These are phyloP conservation scores for Apoda limacodes DNA, from an alignment of 2,888 invertebrate species.

Conservation along the genomic window DNA sequence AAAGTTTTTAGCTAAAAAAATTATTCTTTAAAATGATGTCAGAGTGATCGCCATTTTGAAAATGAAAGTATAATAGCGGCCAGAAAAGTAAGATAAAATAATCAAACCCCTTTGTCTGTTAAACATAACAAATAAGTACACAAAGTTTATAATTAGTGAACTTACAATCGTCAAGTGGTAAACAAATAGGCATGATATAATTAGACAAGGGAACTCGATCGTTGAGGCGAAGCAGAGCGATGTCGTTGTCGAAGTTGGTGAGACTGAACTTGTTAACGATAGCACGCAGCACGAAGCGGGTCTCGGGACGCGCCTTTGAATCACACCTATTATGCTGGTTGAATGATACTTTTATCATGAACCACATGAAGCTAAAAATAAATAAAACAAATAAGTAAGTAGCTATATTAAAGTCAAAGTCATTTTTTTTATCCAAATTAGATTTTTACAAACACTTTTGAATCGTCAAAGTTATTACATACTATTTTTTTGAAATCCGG, in stretches of 20 bases:
- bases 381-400: too few relatives aligned
- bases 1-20: too few relatives aligned
- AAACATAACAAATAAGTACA: neutral
- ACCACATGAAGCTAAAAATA: conserved; percentile 86
- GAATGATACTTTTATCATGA: conserved; percentile 90
- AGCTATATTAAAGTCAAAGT: too few relatives aligned
- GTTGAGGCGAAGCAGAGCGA: conserved; percentile 84
- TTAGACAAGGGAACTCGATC: conserved; percentile 84
- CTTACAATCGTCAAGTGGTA: conserved; percentile 73
- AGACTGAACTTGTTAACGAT: conserved; percentile 85
- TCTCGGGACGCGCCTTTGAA: conserved; percentile 77
- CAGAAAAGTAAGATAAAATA: too few relatives aligned
- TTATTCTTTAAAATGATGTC: too few relatives aligned
- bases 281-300: conserved; percentile 82
- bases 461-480: too few relatives aligned
- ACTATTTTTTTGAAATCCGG: too few relatives aligned
- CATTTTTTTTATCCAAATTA: too few relatives aligned
- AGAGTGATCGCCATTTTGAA: too few relatives aligned
- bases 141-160: conserved; percentile 15
- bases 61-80: too few relatives aligned
- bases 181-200: conserved; percentile 84
- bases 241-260: conserved; percentile 89
- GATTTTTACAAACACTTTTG: too few relatives aligned
- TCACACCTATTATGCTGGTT: conserved; percentile 89
- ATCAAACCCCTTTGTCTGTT: too few relatives aligned